Evolutionary conservation across 2,888 invertebrate genomes (phyloP), one percentile per base, ranked within the genome.

Genomic region (Thymelicus lineola): DNA sequence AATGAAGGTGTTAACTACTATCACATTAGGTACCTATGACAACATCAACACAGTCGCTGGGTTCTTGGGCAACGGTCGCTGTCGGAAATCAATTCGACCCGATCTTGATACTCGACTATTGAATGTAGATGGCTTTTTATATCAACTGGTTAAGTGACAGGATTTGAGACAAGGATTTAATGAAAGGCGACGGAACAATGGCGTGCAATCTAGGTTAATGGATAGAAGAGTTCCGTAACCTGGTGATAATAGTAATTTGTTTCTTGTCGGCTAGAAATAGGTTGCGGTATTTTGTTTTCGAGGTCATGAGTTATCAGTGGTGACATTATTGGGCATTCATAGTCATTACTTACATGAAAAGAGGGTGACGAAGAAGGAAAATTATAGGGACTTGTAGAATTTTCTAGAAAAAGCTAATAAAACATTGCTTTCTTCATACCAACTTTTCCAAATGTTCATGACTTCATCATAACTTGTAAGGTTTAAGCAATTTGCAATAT

Each of bases 171-270:
- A 79, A 81, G 80, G 74, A 79, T 82, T 81, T 82, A 84, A 88
- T 87, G 83, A 84, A 81, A 83, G 78, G 77, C 78, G 79, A 79
- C 77, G 75, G 76, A 72, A 70, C 62, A 87, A 89, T 85, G 80
- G 81, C 76, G 81, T 82, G 82, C 77, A 88, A 90, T 87, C 87
- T 86, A 81, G 87, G 88, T 87, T 87, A 90, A 90, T 87, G 79
- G 81, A 79, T 76, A 79, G 81, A 82, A 75, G 75, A 82, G 83
- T 86, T 86, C 82, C 80, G 76, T 76, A 78, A 79, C 78, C 76
- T 55, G 60, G 62, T 77, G 63, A 57, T 58, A 20, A 20, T 48
- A 50, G 48, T 62, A 64, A 55, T 6, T 55, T 61, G 61, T 55
- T 61, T 35, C 53, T 66, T 42, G 53, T 67, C 53, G 35, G 28